These are phyloP conservation scores for Drosophila falleni DNA, from an alignment of 2,888 invertebrate species.

Conservation along the genomic window DNA sequence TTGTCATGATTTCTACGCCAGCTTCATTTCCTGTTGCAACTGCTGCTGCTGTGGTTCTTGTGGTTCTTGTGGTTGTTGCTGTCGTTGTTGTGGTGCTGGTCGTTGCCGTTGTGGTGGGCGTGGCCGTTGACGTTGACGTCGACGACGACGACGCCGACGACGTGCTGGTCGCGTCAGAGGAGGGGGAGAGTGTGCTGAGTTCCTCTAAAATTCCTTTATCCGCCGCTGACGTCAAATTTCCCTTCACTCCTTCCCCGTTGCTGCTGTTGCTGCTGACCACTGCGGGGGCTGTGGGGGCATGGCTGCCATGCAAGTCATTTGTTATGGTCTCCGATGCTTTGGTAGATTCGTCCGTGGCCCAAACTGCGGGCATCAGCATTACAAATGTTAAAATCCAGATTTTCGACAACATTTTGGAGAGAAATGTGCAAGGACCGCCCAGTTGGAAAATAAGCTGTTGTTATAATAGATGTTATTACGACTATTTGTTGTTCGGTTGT, in stretches of 20 bases:
- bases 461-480: slow-evolving; percentile 26
- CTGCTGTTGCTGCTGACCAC: slow-evolving; percentile 30
- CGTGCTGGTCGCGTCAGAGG: neutral
- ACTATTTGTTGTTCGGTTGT: slow-evolving; percentile 12
- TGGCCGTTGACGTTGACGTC: slow-evolving; percentile 70
- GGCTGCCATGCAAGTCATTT: slow-evolving; percentile 60
- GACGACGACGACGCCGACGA: slow-evolving; percentile 4
- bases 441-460: slow-evolving; percentile 23
- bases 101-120: slow-evolving; percentile 73
- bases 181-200: slow-evolving; percentile 1
- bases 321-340: slow-evolving; percentile 45
- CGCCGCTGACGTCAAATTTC: slow-evolving; percentile 39
- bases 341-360: neutral
- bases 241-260: slow-evolving; percentile 26
- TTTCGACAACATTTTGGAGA: slow-evolving; percentile 70
- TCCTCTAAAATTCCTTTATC: slow-evolving; percentile 3
- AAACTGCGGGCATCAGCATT: slow-evolving; percentile 59
- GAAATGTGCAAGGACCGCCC: slow-evolving; percentile 24
- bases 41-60: slow-evolving; percentile 19
- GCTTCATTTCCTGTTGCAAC: neutral
- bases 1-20: slow-evolving; percentile 22
- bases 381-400: slow-evolving; percentile 75
- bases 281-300: slow-evolving; percentile 37
- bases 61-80: slow-evolving; percentile 30
- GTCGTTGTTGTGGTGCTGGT: slow-evolving; percentile 70